Conservation (phyloP, 2,888 invertebrate species). For the Pycnomerus fuliginosus region DNA sequence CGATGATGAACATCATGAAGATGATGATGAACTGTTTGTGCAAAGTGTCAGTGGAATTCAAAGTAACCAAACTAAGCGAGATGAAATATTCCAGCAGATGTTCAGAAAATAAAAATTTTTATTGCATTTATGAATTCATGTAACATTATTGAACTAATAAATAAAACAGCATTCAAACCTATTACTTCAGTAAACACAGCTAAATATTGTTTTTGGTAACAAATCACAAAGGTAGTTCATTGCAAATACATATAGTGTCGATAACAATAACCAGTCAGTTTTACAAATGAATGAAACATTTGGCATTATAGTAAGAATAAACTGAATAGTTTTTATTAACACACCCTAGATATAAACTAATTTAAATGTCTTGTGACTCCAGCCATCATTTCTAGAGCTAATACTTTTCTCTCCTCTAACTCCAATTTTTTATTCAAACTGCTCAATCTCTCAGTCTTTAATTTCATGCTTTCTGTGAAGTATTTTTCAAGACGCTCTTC, state of each 20-base stretch:
- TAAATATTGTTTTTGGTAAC: too few species aligned
- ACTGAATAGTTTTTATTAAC: not conserved
- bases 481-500: not conserved
- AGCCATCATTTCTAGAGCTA: not conserved
- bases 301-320: too few species aligned
- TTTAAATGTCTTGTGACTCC: not conserved
- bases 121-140: not conserved
- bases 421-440: not conserved
- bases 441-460: not conserved
- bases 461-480: not conserved
- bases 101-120: slow-evolving; percentile 3
- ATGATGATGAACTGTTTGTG: not conserved
- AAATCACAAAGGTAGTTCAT: not conserved
- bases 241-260: not conserved
- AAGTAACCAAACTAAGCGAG: slow-evolving; percentile 1
- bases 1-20: slow-evolving; percentile 1
- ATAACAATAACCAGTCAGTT: not conserved
- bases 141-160: not conserved
- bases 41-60: slow-evolving; percentile 6
- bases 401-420: not conserved
- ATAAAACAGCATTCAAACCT: too few species aligned
- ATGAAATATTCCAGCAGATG: slow-evolving; percentile 7
- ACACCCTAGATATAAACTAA: not conserved
- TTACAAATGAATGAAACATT: too few species aligned
- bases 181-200: too few species aligned